phyloP scores from a whole-genome alignment of 64 coral and sea anemone genomes.

The Montipora cactus region DNA sequence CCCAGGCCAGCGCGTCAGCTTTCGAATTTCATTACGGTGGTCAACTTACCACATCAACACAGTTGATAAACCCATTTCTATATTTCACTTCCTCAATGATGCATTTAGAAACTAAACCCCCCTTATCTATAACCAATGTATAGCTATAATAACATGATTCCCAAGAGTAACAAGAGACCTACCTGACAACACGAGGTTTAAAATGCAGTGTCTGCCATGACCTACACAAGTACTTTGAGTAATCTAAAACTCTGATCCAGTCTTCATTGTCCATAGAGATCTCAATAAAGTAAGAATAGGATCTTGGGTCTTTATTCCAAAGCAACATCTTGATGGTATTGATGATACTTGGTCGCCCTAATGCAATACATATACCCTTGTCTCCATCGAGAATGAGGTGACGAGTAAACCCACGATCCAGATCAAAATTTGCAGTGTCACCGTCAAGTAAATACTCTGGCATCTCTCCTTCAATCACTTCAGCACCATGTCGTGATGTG shows the following conservation, averaged over 20 bases:
- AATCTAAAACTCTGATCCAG: constrained; percentile 95
- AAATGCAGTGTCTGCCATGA: constrained; percentile 97
- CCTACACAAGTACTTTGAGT: constrained; percentile 91
- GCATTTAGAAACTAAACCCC: no score
- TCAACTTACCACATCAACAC: no score
- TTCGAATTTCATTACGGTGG: no score
- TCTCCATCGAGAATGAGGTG: constrained; percentile 89
- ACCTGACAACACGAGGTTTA: constrained; percentile 96
- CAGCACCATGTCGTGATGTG: constrained; percentile 79
- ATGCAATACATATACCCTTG: constrained; percentile 87
- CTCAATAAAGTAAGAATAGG: constrained; percentile 98
- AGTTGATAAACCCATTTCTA: no score
- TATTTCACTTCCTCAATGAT: no score
- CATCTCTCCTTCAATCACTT: constrained; percentile 96
- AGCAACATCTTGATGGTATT: constrained; percentile 93
- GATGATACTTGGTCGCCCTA: constrained; percentile 92
- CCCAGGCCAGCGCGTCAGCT: no score
- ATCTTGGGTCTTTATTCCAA: constrained; percentile 94
- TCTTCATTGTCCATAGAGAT: constrained; percentile 96
- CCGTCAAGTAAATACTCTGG: constrained; percentile 78
- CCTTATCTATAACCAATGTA: no score
- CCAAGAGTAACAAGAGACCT: background rate
- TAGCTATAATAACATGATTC: background rate
- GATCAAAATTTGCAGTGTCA: constrained; percentile 81
- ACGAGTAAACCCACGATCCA: constrained; percentile 92